A percentile compares a stretch with the other conserved stretches of the same genome.
These are phyloP conservation scores for Plectropomus leopardus DNA, from an alignment of 2,113 vertebrate genomes.

Conservation along the genomic window DNA sequence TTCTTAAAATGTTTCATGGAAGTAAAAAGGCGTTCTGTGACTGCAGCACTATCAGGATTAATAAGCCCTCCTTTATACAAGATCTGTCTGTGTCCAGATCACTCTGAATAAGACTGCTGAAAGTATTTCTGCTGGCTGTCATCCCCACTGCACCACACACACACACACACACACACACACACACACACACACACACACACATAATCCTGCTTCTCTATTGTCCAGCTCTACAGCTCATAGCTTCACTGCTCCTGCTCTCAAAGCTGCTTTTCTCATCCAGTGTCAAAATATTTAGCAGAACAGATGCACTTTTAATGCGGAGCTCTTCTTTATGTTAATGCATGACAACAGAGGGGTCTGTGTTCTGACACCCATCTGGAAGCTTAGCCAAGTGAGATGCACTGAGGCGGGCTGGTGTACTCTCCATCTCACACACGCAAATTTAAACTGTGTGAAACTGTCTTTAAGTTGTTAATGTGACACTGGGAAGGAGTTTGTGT, in stretches of 20 bases:
- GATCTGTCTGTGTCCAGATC: background rate
- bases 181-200: background rate
- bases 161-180: background rate
- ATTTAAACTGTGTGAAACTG: background rate
- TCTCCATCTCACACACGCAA: background rate
- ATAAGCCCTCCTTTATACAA: background rate
- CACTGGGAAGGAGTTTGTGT: background rate
- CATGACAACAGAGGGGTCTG: background rate
- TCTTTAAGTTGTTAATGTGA: background rate
- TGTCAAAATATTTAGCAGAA: background rate
- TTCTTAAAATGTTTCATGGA: background rate
- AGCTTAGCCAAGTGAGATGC: background rate
- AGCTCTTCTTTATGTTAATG: slow-evolving; percentile 26
- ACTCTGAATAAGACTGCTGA: background rate
- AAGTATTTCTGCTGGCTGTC: background rate
- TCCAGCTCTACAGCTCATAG: background rate
- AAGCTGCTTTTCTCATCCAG: background rate
- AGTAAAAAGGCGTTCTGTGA: background rate
- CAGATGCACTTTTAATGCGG: background rate
- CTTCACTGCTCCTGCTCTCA: background rate
- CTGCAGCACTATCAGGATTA: background rate
- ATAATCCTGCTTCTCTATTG: background rate
- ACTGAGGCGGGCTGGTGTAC: background rate
- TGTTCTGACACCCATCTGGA: background rate
- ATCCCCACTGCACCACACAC: background rate